Conservation (phyloP, 2,113 vertebrate species). For the Empidonax traillii region DNA sequence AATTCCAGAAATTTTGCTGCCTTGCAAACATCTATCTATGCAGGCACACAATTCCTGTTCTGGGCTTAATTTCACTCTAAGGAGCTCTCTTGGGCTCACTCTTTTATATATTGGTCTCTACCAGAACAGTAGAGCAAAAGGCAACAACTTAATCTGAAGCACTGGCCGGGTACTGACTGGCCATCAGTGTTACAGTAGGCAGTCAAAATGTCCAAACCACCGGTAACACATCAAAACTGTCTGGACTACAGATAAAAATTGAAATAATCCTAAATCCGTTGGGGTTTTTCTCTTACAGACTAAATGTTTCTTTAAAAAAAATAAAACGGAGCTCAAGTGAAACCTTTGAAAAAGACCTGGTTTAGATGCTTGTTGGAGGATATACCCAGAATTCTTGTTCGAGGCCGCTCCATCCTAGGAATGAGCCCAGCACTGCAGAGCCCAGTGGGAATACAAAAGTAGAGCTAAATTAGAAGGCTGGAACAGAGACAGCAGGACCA, state of each 20-base stretch:
- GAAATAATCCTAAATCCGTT: not conserved
- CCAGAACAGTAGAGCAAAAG: slow-evolving; percentile 64
- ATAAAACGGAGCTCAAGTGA: not conserved
- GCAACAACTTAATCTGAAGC: slow-evolving; percentile 65
- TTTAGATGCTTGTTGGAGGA: not conserved
- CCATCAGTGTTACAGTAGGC: slow-evolving; percentile 14
- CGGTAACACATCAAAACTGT: not conserved
- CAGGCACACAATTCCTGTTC: slow-evolving; percentile 1
- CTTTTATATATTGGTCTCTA: slow-evolving; percentile 43
- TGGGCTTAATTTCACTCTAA: slow-evolving; percentile 45
- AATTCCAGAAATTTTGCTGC: not conserved
- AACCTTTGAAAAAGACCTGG: not conserved
- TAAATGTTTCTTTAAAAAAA: not conserved
- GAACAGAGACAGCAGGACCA: not conserved
- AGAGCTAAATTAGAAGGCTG: not conserved
- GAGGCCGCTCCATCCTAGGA: not conserved
- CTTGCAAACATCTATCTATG: not conserved
- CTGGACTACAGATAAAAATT: not conserved
- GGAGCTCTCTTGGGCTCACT: slow-evolving; percentile 46
- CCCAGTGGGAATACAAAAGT: not conserved
- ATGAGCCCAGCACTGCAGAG: not conserved
- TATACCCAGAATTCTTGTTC: not conserved
- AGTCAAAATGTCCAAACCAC: slow-evolving; percentile 11
- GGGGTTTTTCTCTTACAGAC: not conserved
- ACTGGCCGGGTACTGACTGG: slow-evolving; percentile 35